Evolutionary conservation across 2,797 vertebrate species (phyloP).

Genomic region (Parambassis ranga): DNA sequence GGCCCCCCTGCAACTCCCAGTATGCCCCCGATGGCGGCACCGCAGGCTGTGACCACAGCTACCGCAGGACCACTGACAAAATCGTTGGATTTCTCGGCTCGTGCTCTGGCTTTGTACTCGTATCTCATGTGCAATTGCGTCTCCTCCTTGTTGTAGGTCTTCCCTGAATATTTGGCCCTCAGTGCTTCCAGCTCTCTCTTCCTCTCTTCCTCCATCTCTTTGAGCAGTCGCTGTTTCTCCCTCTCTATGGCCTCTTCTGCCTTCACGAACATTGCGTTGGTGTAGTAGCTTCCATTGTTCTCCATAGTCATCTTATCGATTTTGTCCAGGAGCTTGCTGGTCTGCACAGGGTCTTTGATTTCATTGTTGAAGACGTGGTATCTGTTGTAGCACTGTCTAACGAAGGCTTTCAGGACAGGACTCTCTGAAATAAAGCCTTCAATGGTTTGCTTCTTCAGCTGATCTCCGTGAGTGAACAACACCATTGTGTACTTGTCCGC

Average conservation of each 20-base stretch:
- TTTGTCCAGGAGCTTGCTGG: conserved; percentile 41
- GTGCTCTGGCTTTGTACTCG: conserved; percentile 20
- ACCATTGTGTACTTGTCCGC: conserved; percentile 51
- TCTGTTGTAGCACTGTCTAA: conserved; percentile 22
- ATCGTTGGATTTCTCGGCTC: conserved; percentile 40
- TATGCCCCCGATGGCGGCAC: conserved; percentile 41
- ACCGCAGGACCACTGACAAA: conserved; percentile 14
- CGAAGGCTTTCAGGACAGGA: conserved; percentile 23
- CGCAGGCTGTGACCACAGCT: conserved; percentile 4
- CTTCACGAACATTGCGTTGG: conserved; percentile 49
- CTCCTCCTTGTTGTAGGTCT: neutral
- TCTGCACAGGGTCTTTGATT: conserved; percentile 48
- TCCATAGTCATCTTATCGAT: conserved; percentile 41
- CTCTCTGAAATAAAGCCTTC: conserved; percentile 47
- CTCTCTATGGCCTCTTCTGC: conserved; percentile 53
- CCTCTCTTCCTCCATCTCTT: conserved; percentile 23
- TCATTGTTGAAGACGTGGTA: conserved; percentile 64
- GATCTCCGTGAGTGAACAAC: conserved; percentile 63
- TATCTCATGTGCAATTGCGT: conserved; percentile 23
- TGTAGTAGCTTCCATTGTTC: conserved; percentile 41
- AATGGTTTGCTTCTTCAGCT: conserved; percentile 41
- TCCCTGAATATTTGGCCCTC: neutral
- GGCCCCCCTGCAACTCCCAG: conserved; percentile 42
- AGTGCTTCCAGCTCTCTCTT: conserved; percentile 29
- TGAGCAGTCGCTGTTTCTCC: conserved; percentile 41